Conservation (phyloP, 2,797 vertebrate species). For the Eulemur rubriventer region DNA sequence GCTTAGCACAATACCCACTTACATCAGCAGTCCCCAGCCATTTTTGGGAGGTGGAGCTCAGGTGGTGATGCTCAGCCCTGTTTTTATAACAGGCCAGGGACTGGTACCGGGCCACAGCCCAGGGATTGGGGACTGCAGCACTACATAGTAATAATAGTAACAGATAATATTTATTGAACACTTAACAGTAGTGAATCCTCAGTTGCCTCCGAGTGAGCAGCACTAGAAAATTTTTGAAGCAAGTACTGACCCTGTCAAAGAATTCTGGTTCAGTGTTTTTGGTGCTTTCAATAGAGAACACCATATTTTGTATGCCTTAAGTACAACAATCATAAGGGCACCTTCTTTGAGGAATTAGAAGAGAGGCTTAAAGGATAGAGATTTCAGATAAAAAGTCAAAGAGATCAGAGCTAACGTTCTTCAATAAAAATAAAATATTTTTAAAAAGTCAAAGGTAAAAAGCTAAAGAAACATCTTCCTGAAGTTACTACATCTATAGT, state of each 20-base stretch:
- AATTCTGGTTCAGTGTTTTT: neutral
- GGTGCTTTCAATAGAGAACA: neutral
- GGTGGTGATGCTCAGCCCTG: no score
- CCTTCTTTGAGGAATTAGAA: neutral
- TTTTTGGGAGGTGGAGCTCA: no score
- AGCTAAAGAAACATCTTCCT: neutral
- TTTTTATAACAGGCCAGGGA: no score
- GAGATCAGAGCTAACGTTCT: neutral
- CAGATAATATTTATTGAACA: neutral
- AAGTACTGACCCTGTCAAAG: neutral
- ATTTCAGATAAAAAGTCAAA: neutral
- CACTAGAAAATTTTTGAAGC: neutral
- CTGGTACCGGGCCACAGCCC: no score
- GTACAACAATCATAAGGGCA: neutral
- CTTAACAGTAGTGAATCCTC: neutral
- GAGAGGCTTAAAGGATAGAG: neutral
- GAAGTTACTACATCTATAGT: neutral
- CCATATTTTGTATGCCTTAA: neutral
- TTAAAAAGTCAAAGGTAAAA: neutral
- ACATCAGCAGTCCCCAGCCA: no score
- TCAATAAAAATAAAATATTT: neutral
- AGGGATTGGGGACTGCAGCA: no score
- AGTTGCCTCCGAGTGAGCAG: neutral
- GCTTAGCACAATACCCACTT: neutral
- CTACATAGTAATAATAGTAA: neutral